Conservation (phyloP, 2,113 vertebrate genomes). For the Uria lomvia region DNA sequence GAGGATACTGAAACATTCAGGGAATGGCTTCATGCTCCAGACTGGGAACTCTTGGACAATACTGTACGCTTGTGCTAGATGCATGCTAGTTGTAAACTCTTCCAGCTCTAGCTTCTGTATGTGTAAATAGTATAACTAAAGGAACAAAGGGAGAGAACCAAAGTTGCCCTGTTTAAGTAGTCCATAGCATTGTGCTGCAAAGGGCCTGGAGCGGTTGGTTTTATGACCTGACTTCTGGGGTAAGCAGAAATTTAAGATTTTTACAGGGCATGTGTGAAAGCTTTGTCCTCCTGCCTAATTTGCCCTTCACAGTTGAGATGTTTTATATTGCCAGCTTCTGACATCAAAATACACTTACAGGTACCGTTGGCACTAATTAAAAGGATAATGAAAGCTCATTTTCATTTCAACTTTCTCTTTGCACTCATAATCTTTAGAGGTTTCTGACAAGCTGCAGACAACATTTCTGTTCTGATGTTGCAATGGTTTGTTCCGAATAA, state of each 20-base stretch:
- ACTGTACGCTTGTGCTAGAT: neutral
- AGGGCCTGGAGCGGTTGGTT: neutral
- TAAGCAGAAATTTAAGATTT: neutral
- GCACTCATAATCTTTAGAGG: neutral
- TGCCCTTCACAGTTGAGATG: neutral
- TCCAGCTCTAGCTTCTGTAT: neutral
- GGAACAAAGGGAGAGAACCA: neutral
- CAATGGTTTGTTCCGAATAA: neutral
- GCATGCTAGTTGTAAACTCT: neutral
- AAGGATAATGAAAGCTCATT: neutral
- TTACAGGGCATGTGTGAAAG: neutral
- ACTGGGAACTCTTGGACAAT: neutral
- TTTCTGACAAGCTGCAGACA: neutral
- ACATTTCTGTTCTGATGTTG: neutral
- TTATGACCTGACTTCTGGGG: neutral
- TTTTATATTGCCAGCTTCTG: neutral
- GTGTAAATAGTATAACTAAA: neutral
- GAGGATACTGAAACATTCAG: neutral
- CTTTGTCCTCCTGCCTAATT: neutral
- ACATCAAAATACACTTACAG: neutral
- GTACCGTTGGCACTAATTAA: neutral
- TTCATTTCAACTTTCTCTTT: neutral
- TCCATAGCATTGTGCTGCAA: neutral
- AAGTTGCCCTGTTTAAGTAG: neutral
- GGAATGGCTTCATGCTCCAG: neutral